Base-by-base conservation (phyloP, 2,888 invertebrate species). In the Drosophila merina region DNA sequence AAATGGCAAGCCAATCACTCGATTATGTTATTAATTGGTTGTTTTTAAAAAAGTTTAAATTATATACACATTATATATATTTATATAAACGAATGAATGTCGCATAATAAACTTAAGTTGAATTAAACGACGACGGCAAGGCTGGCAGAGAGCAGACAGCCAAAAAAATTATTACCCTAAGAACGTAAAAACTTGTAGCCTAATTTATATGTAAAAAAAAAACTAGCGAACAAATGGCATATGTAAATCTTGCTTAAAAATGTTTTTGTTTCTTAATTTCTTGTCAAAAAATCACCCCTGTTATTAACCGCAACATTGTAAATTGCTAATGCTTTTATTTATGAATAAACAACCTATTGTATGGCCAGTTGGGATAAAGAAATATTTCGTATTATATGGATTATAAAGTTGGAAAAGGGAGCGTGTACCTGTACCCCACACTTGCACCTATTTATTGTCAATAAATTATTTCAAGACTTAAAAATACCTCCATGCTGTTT, bases 391-490 rank as follows among this genome's bases (percentile, higher is more conserved):
- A 67, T 66, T 75, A 20, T 20, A 20, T 20, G 20, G 20, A 20
- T 20, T 20, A 20, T 20, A 20, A 1, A 2, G 20, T 20, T 20
- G 20, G 20, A 20, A 20, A 20, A 1, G 20, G 20, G 20, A 63
- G 76, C 74, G 74, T 77, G 79, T 85, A 86, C 76, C 87, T 84
- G 20, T 20, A 77, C 72, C 72, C 72, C 64, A 73, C 64, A 72
- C 62, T 42, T 54, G 58, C 48, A 69, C 60, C 74, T 87, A 80
- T 85, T 86, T 83, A 88, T 83, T 86, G 81, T 79, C 83, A 88
- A 88, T 88, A 86, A 88, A 88, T 83, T 74, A 87, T 88, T 83
- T 83, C 77, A 64, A 81, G 50, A 85, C 62, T 80, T 74, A 74
- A 59, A 45, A 57, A 44, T 48, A 44, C 38, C 20, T 33, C 40